Base-by-base conservation (phyloP, 2,113 vertebrate genomes). In the Dasyprocta punctata region DNA sequence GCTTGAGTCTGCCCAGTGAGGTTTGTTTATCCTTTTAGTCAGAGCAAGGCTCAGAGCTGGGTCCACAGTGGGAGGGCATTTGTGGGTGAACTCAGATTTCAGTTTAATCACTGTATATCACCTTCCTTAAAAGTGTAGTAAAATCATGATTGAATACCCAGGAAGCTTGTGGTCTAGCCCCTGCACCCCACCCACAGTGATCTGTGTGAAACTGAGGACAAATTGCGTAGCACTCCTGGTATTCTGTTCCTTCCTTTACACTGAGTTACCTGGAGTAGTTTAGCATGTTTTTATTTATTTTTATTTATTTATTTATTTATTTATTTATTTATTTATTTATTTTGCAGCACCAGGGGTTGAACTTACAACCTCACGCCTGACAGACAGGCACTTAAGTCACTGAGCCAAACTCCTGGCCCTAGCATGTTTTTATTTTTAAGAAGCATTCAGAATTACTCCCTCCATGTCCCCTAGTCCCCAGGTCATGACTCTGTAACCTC, bases 201-300 rank as follows among this genome's bases (percentile, higher is more conserved):
- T 33, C 75, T 96, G 2, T 47, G 2, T 89, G 81, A 94, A 41
- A 12, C 60, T 86, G 58, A n/a, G 20, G 56, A 58, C 81, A 96
- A 41, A 12, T 82, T 16, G 6, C 24, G 26, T 78, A 28, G 36
- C 1, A 11, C 47, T 67, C 54, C 71, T 67, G 30, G 8, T 28
- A 1, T 54, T 80, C 49, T 26, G 10, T n/a, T 60, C 49, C 73
- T 89, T 95, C 38, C 67, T 61, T 52, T 78, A 17, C 8, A 4
- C n/a, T 19, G 38, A 38, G 1, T 22, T 49, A 20, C 54, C 60
- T 63, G 14, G 13, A 30, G 12, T 69, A 30, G 2, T 16, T 71
- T 33, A 77, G 41, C 73, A 30, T 77, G 41, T 78, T 47, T 49
- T 78, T 49, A 49, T 78, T 78, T 78, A n/a, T n/a, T n/a, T n/a